phyloP scores from a whole-genome alignment of 2,113 vertebrate species.

The Saguinus imperator region DNA sequence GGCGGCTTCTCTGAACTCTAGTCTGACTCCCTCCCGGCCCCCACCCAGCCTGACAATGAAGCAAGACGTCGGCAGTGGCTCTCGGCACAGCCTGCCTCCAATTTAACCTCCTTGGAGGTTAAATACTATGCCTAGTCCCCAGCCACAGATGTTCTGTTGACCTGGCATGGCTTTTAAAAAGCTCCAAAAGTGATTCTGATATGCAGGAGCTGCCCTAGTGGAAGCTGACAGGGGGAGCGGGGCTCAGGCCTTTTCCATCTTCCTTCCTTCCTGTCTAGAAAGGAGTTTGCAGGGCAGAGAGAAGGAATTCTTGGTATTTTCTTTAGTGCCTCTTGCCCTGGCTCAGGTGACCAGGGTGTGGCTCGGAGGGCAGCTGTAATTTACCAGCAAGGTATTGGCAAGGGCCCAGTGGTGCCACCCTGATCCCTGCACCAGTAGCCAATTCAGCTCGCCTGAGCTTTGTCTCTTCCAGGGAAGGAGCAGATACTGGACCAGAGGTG shows the following conservation, averaged over 20 bases:
- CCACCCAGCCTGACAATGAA: neutral
- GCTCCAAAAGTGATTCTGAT: neutral
- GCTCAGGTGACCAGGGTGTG: conserved; percentile 61
- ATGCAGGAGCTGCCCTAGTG: neutral
- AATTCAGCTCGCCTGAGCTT: neutral
- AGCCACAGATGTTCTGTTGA: neutral
- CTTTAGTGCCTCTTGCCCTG: neutral
- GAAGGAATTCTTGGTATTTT: conserved; percentile 56
- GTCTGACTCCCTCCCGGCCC: neutral
- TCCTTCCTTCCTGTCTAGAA: neutral
- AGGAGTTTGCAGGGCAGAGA: neutral
- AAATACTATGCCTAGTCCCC: neutral
- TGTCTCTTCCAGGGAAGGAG: neutral
- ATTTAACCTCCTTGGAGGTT: neutral
- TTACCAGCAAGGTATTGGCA: neutral
- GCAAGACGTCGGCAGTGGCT: neutral
- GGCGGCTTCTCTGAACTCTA: neutral
- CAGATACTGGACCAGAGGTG: neutral
- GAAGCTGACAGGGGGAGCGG: accelerated
- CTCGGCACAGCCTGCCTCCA: neutral
- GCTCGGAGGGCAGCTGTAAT: neutral
- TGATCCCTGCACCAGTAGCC: neutral
- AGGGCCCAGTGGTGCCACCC: neutral
- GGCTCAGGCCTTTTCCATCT: neutral
- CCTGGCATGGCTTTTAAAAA: neutral